Evolutionary conservation across 2,113 vertebrate species (phyloP).

Genomic region (Todiramphus chloris): DNA sequence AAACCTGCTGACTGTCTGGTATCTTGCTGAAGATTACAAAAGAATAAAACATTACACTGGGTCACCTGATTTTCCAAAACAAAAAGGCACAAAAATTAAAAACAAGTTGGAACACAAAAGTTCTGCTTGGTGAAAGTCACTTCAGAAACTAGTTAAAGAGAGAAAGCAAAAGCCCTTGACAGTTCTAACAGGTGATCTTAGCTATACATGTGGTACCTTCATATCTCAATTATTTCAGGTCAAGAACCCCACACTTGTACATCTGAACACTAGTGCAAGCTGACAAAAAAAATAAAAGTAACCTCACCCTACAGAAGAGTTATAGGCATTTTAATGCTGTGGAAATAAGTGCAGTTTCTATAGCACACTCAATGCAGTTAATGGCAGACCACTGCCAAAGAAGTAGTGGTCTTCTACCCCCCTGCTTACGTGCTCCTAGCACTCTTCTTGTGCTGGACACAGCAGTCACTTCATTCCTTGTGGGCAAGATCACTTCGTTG

Average conservation of each 20-base stretch:
- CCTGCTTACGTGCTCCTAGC: accelerated
- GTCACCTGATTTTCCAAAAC: background rate
- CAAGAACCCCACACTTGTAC: background rate
- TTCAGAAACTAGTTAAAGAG: background rate
- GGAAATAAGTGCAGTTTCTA: background rate
- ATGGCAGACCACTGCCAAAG: background rate
- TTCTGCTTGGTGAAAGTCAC: accelerated
- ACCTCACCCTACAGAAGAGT: background rate
- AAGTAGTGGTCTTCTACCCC: background rate
- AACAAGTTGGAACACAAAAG: background rate
- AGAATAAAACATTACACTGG: background rate
- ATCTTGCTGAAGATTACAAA: background rate
- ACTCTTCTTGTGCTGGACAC: background rate
- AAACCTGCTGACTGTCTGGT: background rate
- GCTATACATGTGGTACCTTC: background rate
- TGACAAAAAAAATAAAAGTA: background rate
- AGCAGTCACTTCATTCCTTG: background rate
- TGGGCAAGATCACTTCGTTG: background rate
- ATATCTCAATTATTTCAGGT: background rate
- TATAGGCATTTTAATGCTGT: background rate
- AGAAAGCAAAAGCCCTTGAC: background rate
- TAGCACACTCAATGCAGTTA: background rate
- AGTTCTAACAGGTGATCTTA: background rate
- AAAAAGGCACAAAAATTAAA: background rate
- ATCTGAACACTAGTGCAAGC: background rate